Evolutionary conservation across 2,888 invertebrate species (phyloP).

Genomic region (Chrysopilus asiliformis): DNA sequence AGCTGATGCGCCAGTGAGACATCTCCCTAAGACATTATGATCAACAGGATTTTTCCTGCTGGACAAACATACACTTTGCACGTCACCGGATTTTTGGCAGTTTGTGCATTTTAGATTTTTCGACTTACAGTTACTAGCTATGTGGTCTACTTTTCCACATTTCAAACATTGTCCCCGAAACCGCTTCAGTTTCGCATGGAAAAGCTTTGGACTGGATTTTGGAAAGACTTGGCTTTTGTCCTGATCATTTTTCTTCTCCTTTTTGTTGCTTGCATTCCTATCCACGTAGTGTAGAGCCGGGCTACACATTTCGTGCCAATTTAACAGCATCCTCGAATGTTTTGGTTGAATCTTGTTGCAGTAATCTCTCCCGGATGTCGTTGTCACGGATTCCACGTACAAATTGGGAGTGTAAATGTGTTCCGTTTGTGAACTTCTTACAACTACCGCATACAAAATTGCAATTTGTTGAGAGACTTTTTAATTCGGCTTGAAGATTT

Average conservation of each 20-base stretch:
- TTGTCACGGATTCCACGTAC: constrained; percentile 6
- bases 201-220: too few species aligned
- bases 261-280: too few species aligned
- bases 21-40: too few species aligned
- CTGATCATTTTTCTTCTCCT: too few species aligned
- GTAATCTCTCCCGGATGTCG: constrained; percentile 3
- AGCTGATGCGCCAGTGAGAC: too few species aligned
- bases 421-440: constrained; percentile 8
- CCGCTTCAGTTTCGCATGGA: too few species aligned
- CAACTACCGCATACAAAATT: constrained; percentile 5
- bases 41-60: neutral
- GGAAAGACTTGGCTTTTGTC: too few species aligned
- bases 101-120: constrained; percentile 6
- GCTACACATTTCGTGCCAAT: constrained; percentile 4
- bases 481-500: neutral
- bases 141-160: constrained; percentile 2
- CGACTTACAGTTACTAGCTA: constrained; percentile 3
- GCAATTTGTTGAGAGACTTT: neutral
- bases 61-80: too few species aligned
- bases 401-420: constrained; percentile 10
- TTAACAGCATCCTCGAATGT: constrained; percentile 6
- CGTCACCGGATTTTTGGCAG: constrained; percentile 4
- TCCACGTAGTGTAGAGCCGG: too few species aligned
- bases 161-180: neutral
- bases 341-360: constrained; percentile 6